phyloP scores from a whole-genome alignment of 2,797 vertebrate genomes.

The Alcedo atthis region DNA sequence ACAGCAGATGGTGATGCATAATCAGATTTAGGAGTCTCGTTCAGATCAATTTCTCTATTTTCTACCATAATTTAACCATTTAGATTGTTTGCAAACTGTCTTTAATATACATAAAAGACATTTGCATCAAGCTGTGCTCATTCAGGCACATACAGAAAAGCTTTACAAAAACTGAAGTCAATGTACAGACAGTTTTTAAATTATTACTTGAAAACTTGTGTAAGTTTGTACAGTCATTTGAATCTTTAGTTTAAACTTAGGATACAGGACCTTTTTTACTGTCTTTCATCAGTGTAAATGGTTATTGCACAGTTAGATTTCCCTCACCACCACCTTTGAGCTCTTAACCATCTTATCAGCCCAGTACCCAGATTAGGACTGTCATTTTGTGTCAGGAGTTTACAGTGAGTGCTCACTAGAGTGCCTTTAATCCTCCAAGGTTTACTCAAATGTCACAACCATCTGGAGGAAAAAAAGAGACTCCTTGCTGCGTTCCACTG shows the following conservation, averaged over 20 bases:
- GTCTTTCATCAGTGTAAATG: slow-evolving; percentile 9
- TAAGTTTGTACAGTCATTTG: neutral
- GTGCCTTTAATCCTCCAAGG: slow-evolving; percentile 80
- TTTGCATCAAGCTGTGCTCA: slow-evolving; percentile 72
- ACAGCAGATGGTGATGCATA: slow-evolving; percentile 61
- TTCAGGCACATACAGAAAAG: slow-evolving; percentile 66
- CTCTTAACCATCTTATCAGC: slow-evolving; percentile 71
- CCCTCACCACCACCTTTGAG: neutral
- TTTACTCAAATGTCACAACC: slow-evolving; percentile 82
- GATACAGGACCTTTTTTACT: neutral
- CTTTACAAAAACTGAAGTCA: slow-evolving; percentile 3
- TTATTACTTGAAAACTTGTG: neutral
- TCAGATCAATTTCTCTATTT: slow-evolving; percentile 68
- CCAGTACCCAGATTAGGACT: slow-evolving; percentile 77
- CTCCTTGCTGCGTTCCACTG: slow-evolving; percentile 76
- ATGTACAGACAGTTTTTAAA: neutral
- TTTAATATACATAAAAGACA: slow-evolving; percentile 68
- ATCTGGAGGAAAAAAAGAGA: slow-evolving; percentile 79
- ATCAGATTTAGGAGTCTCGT: slow-evolving; percentile 67
- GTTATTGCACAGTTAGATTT: slow-evolving; percentile 19
- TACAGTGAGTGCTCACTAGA: slow-evolving; percentile 72
- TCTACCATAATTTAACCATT: slow-evolving; percentile 66
- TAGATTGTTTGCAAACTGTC: slow-evolving; percentile 76
- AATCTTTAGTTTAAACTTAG: slow-evolving; percentile 7
- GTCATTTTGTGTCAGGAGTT: slow-evolving; percentile 80